Evolutionary conservation across 2,113 vertebrate genomes (phyloP).

Genomic region (Pachypanchax playfairii): DNA sequence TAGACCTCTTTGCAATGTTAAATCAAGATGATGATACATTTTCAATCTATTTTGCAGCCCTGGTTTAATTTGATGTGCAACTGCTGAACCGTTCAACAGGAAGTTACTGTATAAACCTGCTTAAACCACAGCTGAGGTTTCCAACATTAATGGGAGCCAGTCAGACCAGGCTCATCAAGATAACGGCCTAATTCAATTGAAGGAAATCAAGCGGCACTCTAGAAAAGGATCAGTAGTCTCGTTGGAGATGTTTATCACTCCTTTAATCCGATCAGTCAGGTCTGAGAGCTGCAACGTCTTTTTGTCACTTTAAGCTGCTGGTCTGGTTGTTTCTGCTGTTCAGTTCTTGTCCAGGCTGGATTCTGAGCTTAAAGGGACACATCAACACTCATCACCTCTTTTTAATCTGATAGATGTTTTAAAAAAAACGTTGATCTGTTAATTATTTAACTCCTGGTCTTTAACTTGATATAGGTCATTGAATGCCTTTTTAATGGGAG

Average conservation of each 20-base stretch:
- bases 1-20: too few relatives aligned
- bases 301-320: constrained; percentile 34
- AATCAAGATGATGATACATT: too few relatives aligned
- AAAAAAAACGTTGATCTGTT: background rate
- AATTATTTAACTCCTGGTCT: background rate
- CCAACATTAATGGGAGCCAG: constrained; percentile 41
- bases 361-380: background rate
- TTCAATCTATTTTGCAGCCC: too few relatives aligned
- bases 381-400: background rate
- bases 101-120: constrained; percentile 13
- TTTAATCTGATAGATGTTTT: background rate
- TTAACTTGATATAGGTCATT: background rate
- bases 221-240: constrained; percentile 66
- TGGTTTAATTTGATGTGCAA: background rate
- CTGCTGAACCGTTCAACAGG: background rate
- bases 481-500: too few relatives aligned
- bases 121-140: constrained; percentile 39
- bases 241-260: constrained; percentile 72
- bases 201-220: constrained; percentile 64
- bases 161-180: constrained; percentile 61
- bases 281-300: constrained; percentile 54
- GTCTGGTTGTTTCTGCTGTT: constrained; percentile 42
- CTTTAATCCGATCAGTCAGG: constrained; percentile 75
- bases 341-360: constrained; percentile 12
- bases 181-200: constrained; percentile 71